Base-by-base conservation (phyloP, 2,797 vertebrate genomes). In the Bradypodion ventrale region DNA sequence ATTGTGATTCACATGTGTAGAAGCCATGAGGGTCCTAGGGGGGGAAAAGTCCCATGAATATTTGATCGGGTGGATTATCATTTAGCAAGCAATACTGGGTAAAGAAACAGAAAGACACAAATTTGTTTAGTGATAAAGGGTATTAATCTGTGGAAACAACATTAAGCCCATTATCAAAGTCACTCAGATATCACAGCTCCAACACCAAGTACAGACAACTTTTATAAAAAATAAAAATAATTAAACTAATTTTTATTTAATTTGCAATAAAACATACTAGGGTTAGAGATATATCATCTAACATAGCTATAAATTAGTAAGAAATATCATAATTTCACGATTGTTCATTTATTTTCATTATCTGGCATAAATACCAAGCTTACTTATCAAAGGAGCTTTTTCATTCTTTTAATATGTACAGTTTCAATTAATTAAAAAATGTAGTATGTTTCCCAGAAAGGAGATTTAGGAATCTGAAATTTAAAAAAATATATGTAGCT, bases 1-100 rank as follows among this genome's bases (percentile, higher is more conserved):
- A 94, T 99, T 99, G 95, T 99, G 99, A 92, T 99, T 99, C 91
- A 99, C 99, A 0, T 99, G 99, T 32, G 99, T 99, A 87, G 99
- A 99, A 79, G 99, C 99, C 97, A 99, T 98, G 0, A 99, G 96
- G 13, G 98, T 98, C 96, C 99, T 99, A 84, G 21, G 66, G 85
- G 77, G 91, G 37, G 72, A 90, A 77, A 77, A 5, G 81, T 7
- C 7, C 27, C 6, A 88, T 42, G 88, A 93, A 83, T 46, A 63
- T 83, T n/a, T 83, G 84, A 29, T 37, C 6, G 62, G 15, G 46
- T 65, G 0, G 7, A 12, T 13, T 23, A 25, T 10, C 16, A 2
- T 75, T 76, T 83, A 40, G 77, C 76, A 89, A 35, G 70, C 35
- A 1, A 63, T 1, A 60, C 15, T 60, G 85, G 76, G 86, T 83